Conservation (phyloP, 2,797 vertebrate genomes). For the Hydrocynus forskahlii region DNA sequence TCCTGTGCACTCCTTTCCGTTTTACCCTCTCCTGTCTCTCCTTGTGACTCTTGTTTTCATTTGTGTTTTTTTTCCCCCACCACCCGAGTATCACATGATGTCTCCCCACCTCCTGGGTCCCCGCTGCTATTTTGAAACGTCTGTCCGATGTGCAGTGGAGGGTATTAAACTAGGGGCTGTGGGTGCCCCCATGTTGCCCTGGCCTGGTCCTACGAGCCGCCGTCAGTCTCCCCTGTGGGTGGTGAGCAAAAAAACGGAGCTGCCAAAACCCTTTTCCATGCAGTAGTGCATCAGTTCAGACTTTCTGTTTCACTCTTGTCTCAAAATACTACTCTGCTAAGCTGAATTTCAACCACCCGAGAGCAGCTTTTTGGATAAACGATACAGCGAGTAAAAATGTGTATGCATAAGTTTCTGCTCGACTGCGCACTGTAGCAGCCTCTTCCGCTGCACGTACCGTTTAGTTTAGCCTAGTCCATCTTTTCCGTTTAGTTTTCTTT, state of each 20-base stretch:
- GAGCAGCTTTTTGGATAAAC: slow-evolving; percentile 13
- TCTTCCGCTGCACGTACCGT: slow-evolving; percentile 20
- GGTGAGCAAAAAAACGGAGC: slow-evolving; percentile 49
- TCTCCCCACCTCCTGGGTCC: slow-evolving; percentile 9
- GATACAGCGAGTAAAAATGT: background rate
- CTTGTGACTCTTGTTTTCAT: background rate
- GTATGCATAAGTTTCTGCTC: background rate
- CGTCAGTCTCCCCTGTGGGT: slow-evolving; percentile 65
- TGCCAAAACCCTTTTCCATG: background rate
- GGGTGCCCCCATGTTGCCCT: slow-evolving; percentile 2
- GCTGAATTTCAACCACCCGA: background rate
- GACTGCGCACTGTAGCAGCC: background rate
- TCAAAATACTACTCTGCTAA: background rate
- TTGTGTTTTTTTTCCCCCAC: background rate
- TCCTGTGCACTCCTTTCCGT: background rate
- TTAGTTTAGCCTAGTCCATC: slow-evolving; percentile 45
- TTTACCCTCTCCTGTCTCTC: background rate
- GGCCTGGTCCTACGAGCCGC: slow-evolving; percentile 34
- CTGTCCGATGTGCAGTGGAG: slow-evolving; percentile 32
- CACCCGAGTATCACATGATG: slow-evolving; percentile 1
- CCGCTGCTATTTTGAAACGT: slow-evolving; percentile 25
- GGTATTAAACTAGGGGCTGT: slow-evolving; percentile 8
- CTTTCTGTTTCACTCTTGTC: background rate
- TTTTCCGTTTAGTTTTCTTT: slow-evolving; percentile 26
- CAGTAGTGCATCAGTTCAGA: background rate